phyloP scores from a whole-genome alignment of 2,888 invertebrate genomes.

The Himalopsyche anomala region DNA sequence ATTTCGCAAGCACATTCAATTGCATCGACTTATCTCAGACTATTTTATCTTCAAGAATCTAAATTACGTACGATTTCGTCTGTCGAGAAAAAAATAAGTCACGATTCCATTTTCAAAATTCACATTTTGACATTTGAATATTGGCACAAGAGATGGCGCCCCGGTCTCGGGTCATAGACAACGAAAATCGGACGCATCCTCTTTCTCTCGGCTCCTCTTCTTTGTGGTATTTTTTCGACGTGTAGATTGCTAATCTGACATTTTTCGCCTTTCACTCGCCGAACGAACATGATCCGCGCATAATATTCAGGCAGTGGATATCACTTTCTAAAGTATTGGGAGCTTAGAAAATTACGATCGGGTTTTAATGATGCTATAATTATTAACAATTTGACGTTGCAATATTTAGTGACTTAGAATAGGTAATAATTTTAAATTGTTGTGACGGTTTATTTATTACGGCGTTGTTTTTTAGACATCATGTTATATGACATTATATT shows the following conservation, averaged over 20 bases:
- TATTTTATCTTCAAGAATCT: no score
- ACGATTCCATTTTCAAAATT: constrained; percentile 26
- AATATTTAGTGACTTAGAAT: neutral
- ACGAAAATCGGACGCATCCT: neutral
- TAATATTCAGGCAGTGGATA: neutral
- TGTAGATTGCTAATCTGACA: constrained; percentile 8
- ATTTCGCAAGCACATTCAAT: no score
- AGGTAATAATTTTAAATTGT: no score
- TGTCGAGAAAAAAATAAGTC: neutral
- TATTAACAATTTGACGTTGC: constrained; percentile 1
- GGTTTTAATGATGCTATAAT: neutral
- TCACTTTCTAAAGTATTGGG: constrained; percentile 13
- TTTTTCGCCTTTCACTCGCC: constrained; percentile 13
- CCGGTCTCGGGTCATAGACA: neutral
- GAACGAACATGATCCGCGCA: neutral
- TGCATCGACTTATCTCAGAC: no score
- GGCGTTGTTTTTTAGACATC: neutral
- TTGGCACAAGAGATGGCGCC: constrained; percentile 1
- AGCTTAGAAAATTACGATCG: neutral
- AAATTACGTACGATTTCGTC: neutral
- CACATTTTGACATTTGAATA: neutral
- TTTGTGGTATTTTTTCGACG: neutral
- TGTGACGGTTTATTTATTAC: neutral
- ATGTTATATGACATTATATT: neutral
- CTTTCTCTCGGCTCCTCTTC: neutral